Base-by-base conservation (phyloP, 2,888 invertebrate genomes). In the Colletes collaris region DNA sequence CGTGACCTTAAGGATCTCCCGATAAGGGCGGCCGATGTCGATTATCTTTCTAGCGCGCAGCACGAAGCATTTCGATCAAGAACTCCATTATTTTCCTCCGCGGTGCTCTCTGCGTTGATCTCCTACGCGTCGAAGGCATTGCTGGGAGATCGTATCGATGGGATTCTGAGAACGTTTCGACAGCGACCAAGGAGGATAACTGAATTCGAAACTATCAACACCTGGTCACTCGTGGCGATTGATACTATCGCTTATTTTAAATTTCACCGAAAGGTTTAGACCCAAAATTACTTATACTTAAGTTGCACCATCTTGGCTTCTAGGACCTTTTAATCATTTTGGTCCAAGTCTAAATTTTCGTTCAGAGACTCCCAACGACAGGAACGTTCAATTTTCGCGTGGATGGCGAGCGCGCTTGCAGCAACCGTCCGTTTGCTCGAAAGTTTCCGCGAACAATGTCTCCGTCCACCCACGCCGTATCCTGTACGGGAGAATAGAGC, bases 31-130 rank as follows among this genome's bases (percentile, higher is more conserved):
- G 40, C 16, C 53, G 76, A 77, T 77, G 58, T 82, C 79, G 79
- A 85, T 85, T 82, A 82, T 79, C 75, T 72, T 64, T 49, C 52
- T 64, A 40, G 40, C 40, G 40, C 40, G 6, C 40, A 62, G 60
- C 68, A 62, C 49, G 59, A 19, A 13, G 53, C 53, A 60, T 35
- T 53, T 6, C 19, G 77, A 79, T 76, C 71, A 67, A 76, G 60
- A 69, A 66, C 71, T 76, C 79, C 79, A 79, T 85, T 82, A 81
- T 84, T 78, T 76, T 68, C 60, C 66, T 68, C 50, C 59, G 71
- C 67, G 70, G 59, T 63, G 63, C 40, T 55, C 52, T 77, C 27
- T 13, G 66, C 56, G 19, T 73, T 55, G 66, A 63, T 72, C 72
- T 77, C 46, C 16, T 37, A 59, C 50, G 76, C 35, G 76, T 69